Percentiles rank a stretch among this genome's conserved stretches.
phyloP scores from a whole-genome alignment of 2,888 invertebrate genomes.

The Allacma fusca region DNA sequence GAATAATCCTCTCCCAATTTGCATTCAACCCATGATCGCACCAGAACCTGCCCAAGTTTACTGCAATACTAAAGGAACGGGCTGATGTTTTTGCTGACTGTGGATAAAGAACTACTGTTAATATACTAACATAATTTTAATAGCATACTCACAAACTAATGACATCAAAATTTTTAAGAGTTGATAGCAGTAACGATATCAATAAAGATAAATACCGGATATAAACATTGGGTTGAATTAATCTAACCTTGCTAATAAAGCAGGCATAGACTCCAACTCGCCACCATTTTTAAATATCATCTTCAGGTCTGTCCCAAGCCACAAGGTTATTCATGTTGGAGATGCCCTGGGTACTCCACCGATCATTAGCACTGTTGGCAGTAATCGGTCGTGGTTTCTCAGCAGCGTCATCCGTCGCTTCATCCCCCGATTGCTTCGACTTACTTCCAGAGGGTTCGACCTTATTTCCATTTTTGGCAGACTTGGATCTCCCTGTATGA shows the following conservation, averaged over 20 bases:
- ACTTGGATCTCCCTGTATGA: conserved; percentile 48
- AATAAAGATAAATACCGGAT: too few species aligned
- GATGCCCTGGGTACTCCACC: conserved; percentile 77
- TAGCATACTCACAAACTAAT: too few species aligned
- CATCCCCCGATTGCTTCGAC: neutral
- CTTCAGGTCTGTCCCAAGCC: conserved; percentile 70
- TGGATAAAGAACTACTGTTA: too few species aligned
- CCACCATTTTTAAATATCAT: conserved; percentile 64
- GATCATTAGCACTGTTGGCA: conserved; percentile 72
- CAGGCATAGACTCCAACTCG: too few species aligned
- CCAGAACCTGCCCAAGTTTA: neutral
- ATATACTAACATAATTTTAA: too few species aligned
- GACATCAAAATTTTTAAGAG: too few species aligned
- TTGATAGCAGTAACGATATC: too few species aligned
- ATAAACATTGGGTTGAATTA: too few species aligned
- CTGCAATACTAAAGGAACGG: conserved; percentile 29
- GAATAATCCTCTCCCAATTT: conserved; percentile 32
- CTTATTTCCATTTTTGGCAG: conserved; percentile 56
- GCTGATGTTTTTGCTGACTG: too few species aligned
- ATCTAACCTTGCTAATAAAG: too few species aligned
- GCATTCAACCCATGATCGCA: conserved; percentile 29
- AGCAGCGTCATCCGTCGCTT: conserved; percentile 59
- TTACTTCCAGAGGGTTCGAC: conserved; percentile 43
- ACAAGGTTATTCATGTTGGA: conserved; percentile 76
- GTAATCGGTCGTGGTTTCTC: conserved; percentile 50